phyloP scores from a whole-genome alignment of 2,888 invertebrate species.

The Dendrolimus pini region DNA sequence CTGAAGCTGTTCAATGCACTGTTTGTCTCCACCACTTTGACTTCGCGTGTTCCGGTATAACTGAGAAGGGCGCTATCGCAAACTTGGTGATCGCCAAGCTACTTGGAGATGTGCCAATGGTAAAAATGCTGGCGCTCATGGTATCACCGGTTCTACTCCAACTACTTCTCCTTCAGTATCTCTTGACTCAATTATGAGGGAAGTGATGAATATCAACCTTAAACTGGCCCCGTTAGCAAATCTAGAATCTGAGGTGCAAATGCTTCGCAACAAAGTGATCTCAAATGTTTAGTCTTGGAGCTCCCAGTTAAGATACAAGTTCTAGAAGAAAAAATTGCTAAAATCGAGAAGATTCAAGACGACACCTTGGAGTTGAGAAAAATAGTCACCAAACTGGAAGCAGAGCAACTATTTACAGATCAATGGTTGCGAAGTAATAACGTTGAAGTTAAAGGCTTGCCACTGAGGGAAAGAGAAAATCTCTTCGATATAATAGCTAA shows the following conservation, averaged over 20 bases:
- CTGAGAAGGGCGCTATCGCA: background rate
- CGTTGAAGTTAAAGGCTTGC: slow-evolving; percentile 6
- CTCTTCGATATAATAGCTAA: slow-evolving; percentile 5
- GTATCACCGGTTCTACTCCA: background rate
- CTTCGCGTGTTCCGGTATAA: background rate
- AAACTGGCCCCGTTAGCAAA: background rate
- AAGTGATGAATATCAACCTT: background rate
- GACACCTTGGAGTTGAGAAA: background rate
- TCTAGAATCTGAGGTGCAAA: background rate
- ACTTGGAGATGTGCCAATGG: background rate
- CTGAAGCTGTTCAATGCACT: background rate
- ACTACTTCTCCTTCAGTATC: background rate
- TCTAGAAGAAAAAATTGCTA: background rate
- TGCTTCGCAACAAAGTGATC: too few species aligned
- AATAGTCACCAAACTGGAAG: background rate
- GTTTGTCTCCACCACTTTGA: background rate
- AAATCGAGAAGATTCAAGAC: background rate
- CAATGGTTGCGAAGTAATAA: slow-evolving; percentile 6
- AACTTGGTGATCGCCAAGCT: background rate
- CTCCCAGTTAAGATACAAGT: too few species aligned
- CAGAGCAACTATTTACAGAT: background rate
- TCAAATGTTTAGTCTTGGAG: too few species aligned
- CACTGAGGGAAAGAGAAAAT: slow-evolving; percentile 4
- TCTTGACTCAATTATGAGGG: background rate
- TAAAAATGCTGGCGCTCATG: background rate